Evolutionary conservation across 2,888 invertebrate species (phyloP), one percentile per base, ranked within the genome.

Genomic region (Formica aserva): DNA sequence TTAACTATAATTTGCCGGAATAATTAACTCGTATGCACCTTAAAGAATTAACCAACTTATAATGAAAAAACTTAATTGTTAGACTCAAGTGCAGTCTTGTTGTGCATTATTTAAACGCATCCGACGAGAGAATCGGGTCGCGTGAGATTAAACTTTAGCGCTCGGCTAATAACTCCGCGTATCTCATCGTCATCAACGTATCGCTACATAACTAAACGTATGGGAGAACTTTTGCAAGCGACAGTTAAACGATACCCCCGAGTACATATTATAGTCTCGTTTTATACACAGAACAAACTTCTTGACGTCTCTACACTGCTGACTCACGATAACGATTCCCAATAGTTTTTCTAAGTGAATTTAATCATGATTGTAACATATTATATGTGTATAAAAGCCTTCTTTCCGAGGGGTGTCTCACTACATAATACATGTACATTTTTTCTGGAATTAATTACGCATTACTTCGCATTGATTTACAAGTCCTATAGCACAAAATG

Each of bases 111-210:
- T n/a, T 29, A 45, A 52, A 69, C 60, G 55, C 75, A 60, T 69
- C 80, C 85, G 80, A 35, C 48, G 65, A 60, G 57, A 55, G 65
- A 62, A 65, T 45, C 60, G 55, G 45, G 55, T 67, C 65, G 86
- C 82, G 82, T 5, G 81, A 83, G 65, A 87, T 88, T 72, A 85
- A 86, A 85, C 82, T 81, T 88, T 78, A 77, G 38, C 18, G 48
- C 62, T 81, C 77, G 76, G 85, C 55, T 74, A 72, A 66, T 69
- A 81, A 83, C 78, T 55, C 26, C 57, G 29, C 57, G 55, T 83
- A 87, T 81, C 83, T 74, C 75, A 35, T 52, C 52, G 67, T 41
- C 85, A 66, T 84, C 66, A 45, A 80, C 52, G 63, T 29, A 48
- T 62, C 65, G 45, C 32, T 60, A 29, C 45, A 35, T 32, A 60